Evolutionary conservation across 2,797 vertebrate species (phyloP), one percentile per base, ranked within the genome.

Genomic region (Clarias laeviceps): DNA sequence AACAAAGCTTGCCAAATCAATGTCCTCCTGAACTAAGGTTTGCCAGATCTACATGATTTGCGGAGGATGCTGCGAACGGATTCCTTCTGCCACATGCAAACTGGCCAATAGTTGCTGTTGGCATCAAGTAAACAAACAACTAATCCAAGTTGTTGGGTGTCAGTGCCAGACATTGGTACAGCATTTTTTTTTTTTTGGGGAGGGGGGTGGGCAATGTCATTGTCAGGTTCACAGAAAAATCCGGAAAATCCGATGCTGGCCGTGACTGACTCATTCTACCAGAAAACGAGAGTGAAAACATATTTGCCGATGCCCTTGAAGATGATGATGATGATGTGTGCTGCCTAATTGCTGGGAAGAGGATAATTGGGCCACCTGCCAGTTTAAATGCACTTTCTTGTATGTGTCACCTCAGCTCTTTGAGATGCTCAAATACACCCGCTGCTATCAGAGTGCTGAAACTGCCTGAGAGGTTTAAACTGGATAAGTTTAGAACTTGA

Each of bases 271-370:
- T 88, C 89, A 88, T 86, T 83, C 82, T 88, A 61, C 89, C 82
- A 86, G 89, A 89, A 89, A 89, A 87, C 83, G 79, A 82, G 87
- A 85, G 84, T 81, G 85, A 89, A 89, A 88, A 87, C 87, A 89
- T 88, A 88, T 89, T 89, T 88, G 87, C 87, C 15, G 45, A 82
- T 88, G 89, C 85, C 89, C 87, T 89, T 89, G 89, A 88, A 87
- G 87, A 87, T 87, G 89, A 87, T 84, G 85, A 85, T 88, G 87
- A 87, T 82, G 85, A 87, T 89, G 87, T 88, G 76, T 80, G 83
- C 89, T 89, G 89, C 89, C 87, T 89, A 89, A 89, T 89, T 89
- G 89, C 89, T 89, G 87, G 89, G 89, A 88, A 88, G 89, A 89
- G 89, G 89, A 89, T 89, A 89, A 89, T 88, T 89, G 89, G 88